Conservation (phyloP, 2,113 vertebrate genomes). For the Dicentrarchus labrax region DNA sequence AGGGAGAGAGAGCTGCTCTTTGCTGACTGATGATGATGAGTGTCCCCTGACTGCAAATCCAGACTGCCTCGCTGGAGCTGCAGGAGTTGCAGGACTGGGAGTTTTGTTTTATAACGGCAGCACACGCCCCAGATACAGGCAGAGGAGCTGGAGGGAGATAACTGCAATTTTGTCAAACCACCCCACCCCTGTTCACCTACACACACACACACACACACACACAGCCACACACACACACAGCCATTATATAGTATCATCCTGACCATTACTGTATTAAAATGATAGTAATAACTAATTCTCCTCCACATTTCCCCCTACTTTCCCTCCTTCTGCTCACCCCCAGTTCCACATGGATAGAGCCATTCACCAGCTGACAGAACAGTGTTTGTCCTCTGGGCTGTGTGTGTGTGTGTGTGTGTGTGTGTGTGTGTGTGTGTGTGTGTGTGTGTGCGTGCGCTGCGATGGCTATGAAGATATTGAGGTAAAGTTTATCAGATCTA, state of each 20-base stretch:
- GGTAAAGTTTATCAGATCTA: background rate
- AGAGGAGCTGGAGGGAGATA: constrained; percentile 43
- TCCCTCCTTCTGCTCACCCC: constrained; percentile 23
- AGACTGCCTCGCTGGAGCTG: constrained; percentile 52
- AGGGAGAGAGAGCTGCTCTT: constrained; percentile 29
- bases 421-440: background rate
- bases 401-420: background rate
- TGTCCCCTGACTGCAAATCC: constrained; percentile 58
- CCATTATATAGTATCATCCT: background rate
- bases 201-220: constrained; percentile 21
- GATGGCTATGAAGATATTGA: background rate
- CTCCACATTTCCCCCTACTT: background rate
- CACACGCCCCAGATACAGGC: constrained; percentile 63
- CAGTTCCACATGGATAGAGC: constrained; percentile 60
- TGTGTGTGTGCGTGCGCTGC: background rate
- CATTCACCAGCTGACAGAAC: constrained; percentile 52
- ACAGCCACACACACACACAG: constrained; percentile 6
- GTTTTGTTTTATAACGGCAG: constrained; percentile 23
- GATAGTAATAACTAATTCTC: background rate
- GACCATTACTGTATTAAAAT: background rate
- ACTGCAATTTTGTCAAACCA: constrained; percentile 48
- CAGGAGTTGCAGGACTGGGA: constrained; percentile 48
- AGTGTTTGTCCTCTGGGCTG: constrained; percentile 34
- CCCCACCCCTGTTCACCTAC: constrained; percentile 14
- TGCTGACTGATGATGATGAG: constrained; percentile 43